Evolutionary conservation across 2,797 vertebrate genomes (phyloP), one percentile per base, ranked within the genome.

Genomic region (Tragopan temminckii): DNA sequence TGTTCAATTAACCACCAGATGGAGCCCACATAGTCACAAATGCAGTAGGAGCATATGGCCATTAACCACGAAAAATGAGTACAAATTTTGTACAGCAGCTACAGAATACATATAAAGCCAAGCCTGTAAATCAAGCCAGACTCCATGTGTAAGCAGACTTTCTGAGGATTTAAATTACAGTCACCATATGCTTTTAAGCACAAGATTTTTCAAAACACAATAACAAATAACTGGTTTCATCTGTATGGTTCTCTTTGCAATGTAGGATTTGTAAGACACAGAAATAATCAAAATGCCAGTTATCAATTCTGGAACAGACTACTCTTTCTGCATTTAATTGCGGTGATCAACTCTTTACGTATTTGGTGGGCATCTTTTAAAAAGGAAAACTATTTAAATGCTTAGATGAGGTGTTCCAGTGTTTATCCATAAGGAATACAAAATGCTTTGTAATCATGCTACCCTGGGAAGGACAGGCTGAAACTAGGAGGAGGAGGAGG

Each of bases 1-100:
- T 88, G 52, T 94, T 94, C 48, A 77, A 9, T 92, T 92, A 95
- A 71, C 62, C 74, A 95, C 43, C 68, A 96, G 69, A 90, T 88
- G 77, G 74, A 96, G 42, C 27, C 33, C 58, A 68, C 85, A 53
- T 19, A 74, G 72, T 75, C 68, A 69, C 55, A 63, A 87, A 91
- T 33, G 58, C 50, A 48, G 23, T 17, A 84, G 58, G 80, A 92
- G 8, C 77, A 88, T 82, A 94, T 71, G 91, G 64, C 66, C 61
- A 85, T 87, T 92, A 93, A 86, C 71, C 36, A 31, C 43, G 75
- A 94, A 95, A 96, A 95, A 88, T 43, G 15, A 95, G 38, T 68
- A 88, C 45, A 86, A 68, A 70, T 79, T 84, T 85, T 90, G 43
- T 88, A 76, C 82, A 93, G 36, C 23, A 3, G 40, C 31, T 83